phyloP scores from a whole-genome alignment of 2,888 invertebrate species.

The Stegophylla sp. region DNA sequence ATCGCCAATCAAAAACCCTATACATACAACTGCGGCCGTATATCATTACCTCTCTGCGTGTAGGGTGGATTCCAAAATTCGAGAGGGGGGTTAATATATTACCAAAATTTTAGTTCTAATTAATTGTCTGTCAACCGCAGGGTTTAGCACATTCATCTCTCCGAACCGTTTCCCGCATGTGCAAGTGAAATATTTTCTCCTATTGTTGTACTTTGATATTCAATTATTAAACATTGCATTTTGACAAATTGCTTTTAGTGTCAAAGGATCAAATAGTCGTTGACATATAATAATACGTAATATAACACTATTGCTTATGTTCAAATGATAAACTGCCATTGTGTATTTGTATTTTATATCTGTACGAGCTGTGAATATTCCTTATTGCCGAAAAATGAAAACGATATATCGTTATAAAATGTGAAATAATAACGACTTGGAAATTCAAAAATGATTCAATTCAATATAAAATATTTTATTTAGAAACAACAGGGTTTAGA shows the following conservation, averaged over 20 bases:
- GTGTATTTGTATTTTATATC: neutral
- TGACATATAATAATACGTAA: neutral
- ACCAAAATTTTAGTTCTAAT: slow-evolving; percentile 50
- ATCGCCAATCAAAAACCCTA: slow-evolving; percentile 2
- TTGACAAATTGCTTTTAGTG: slow-evolving; percentile 19
- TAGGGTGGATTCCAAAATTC: slow-evolving; percentile 49
- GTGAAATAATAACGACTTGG: too few species aligned
- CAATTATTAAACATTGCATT: slow-evolving; percentile 25
- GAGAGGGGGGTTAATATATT: slow-evolving; percentile 32
- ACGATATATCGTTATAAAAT: too few species aligned
- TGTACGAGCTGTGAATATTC: too few species aligned
- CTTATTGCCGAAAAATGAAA: too few species aligned
- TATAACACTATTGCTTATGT: neutral
- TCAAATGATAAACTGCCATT: neutral
- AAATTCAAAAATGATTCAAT: too few species aligned
- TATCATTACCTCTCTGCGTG: neutral
- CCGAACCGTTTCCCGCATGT: slow-evolving; percentile 33
- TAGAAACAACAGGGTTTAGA: too few species aligned
- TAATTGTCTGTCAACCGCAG: slow-evolving; percentile 53
- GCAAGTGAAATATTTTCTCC: slow-evolving; percentile 45
- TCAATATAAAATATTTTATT: too few species aligned
- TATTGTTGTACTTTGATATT: slow-evolving; percentile 28
- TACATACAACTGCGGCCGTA: neutral
- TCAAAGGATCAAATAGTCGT: neutral
- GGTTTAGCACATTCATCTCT: slow-evolving; percentile 51